These are phyloP conservation scores for Furcula furcula DNA, from an alignment of 2,888 invertebrate species.

Conservation along the genomic window DNA sequence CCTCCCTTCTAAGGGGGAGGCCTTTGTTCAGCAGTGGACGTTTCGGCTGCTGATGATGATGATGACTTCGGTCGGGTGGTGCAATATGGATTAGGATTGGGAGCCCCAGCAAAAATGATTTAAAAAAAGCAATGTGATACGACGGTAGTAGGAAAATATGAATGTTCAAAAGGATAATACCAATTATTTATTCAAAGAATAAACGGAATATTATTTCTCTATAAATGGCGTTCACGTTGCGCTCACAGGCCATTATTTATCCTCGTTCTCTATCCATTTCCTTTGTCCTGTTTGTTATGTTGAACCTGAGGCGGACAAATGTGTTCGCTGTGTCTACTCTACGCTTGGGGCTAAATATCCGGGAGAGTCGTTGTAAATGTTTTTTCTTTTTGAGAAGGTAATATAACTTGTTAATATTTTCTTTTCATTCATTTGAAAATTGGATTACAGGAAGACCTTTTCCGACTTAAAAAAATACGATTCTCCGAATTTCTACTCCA, in stretches of 20 bases:
- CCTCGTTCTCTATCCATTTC: constrained; percentile 56
- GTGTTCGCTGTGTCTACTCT: constrained; percentile 50
- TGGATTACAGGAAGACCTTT: constrained; percentile 16
- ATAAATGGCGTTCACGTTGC: constrained; percentile 38
- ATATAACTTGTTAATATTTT: constrained; percentile 32
- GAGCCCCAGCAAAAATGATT: no score
- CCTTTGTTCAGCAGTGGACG: no score
- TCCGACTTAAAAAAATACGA: constrained; percentile 9
- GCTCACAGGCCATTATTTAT: constrained; percentile 56
- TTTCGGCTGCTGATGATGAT: no score
- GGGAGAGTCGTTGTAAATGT: constrained; percentile 41
- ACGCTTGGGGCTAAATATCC: constrained; percentile 39
- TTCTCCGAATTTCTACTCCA: no score
- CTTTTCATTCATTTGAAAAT: constrained; percentile 17
- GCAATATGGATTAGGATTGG: no score
- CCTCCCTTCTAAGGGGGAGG: no score
- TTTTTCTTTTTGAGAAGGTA: constrained; percentile 33
- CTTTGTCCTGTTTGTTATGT: constrained; percentile 60
- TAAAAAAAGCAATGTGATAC: no score
- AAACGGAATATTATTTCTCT: constrained; percentile 30
- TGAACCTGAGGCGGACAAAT: constrained; percentile 54
- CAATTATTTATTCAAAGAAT: constrained; percentile 31
- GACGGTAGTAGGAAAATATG: constrained; percentile 21
- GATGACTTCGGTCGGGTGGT: no score
- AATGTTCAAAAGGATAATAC: constrained; percentile 26